A percentile compares a stretch with the other conserved stretches of the same genome.
Evolutionary conservation across 2,888 invertebrate genomes (phyloP).

Genomic region (Caenorhabditis afra): DNA sequence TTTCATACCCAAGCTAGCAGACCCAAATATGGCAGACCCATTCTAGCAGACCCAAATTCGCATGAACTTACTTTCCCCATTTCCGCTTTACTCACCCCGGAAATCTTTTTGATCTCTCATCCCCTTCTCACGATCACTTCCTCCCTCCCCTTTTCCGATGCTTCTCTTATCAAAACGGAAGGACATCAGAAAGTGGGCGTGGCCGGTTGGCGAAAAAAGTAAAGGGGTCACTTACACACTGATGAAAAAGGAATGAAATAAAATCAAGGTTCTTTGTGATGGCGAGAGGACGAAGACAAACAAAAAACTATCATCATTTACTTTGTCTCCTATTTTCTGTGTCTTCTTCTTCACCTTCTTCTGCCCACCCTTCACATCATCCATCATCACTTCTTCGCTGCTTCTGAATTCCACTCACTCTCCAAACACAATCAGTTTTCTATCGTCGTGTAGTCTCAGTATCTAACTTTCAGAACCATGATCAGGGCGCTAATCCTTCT

Average conservation of each 20-base stretch:
- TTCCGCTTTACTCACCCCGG: too few relatives aligned
- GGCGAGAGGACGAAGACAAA: background rate
- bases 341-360: background rate
- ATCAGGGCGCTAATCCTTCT: constrained; percentile 18
- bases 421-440: too few relatives aligned
- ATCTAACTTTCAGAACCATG: constrained; percentile 3
- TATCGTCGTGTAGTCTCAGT: background rate
- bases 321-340: constrained; percentile 9
- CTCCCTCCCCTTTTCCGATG: background rate
- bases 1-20: too few relatives aligned
- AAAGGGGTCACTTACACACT: background rate
- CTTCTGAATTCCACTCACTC: background rate
- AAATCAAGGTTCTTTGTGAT: constrained; percentile 26
- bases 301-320: constrained; percentile 13
- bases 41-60: too few relatives aligned
- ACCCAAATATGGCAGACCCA: too few relatives aligned
- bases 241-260: background rate
- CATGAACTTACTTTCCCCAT: too few relatives aligned
- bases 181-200: constrained; percentile 20
- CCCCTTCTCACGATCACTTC: too few relatives aligned
- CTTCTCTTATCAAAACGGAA: background rate
- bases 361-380: background rate
- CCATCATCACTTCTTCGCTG: background rate
- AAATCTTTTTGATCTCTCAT: background rate
- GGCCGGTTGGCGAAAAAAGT: background rate